These are phyloP conservation scores for Pomatostomus ruficeps DNA, from an alignment of 2,113 vertebrate species.

Conservation along the genomic window DNA sequence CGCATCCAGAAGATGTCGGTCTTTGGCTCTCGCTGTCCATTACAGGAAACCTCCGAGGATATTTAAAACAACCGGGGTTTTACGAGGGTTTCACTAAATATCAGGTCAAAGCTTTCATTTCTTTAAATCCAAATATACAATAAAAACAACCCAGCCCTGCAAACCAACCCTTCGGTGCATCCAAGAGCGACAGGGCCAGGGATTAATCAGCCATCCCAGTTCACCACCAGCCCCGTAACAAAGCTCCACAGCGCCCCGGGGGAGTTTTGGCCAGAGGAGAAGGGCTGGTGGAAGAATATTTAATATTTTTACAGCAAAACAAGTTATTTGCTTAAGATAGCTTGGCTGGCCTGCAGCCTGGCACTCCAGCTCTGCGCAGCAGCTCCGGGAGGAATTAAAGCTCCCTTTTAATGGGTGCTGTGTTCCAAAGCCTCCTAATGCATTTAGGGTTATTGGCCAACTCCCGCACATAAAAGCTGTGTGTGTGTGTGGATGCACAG, in stretches of 20 bases:
- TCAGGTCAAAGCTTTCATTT: neutral
- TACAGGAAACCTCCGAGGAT: neutral
- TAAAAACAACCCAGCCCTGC: neutral
- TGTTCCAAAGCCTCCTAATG: conserved; percentile 76
- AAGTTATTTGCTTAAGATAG: conserved; percentile 77
- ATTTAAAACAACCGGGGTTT: neutral
- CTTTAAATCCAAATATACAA: neutral
- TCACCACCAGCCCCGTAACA: conserved; percentile 31
- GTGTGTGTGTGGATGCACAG: neutral
- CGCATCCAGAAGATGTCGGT: neutral
- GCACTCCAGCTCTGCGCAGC: conserved; percentile 56
- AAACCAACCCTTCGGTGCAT: neutral
- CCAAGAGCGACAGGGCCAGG: neutral
- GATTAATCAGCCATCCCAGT: conserved; percentile 16
- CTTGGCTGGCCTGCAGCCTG: conserved; percentile 69
- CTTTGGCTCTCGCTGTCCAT: neutral
- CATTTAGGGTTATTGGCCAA: conserved; percentile 71
- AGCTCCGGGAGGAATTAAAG: conserved; percentile 75
- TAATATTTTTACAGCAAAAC: conserved; percentile 75
- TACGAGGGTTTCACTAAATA: neutral
- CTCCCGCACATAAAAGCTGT: conserved; percentile 71
- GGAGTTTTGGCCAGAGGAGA: conserved; percentile 45
- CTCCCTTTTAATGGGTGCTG: conserved; percentile 72
- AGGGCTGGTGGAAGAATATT: conserved; percentile 63
- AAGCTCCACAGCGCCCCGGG: conserved; percentile 17